A percentile compares a stretch with the other conserved stretches of the same genome.
phyloP scores from a whole-genome alignment of 2,797 vertebrate species.

The Lutjanus argentimaculatus region DNA sequence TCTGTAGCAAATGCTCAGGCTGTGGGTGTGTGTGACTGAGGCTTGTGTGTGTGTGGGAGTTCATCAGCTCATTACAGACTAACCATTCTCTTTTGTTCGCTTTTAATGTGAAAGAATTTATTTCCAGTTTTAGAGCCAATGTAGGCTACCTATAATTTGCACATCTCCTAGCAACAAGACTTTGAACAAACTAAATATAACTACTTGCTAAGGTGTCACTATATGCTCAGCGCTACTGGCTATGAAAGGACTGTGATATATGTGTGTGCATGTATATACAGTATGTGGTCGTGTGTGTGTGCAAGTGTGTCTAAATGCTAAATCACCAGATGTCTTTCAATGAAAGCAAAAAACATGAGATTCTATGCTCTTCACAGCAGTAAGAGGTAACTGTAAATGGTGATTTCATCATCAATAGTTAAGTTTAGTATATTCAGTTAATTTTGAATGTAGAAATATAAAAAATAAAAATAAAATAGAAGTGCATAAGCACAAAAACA shows the following conservation, averaged over 20 bases:
- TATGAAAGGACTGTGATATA: slow-evolving; percentile 17
- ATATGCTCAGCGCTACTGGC: slow-evolving; percentile 41
- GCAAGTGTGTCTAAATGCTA: not conserved
- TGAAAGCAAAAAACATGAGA: not conserved
- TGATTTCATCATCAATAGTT: too few species aligned
- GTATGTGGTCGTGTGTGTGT: not conserved
- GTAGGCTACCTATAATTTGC: slow-evolving; percentile 80
- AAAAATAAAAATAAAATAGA: too few species aligned
- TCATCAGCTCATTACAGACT: slow-evolving; percentile 70
- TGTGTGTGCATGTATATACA: not conserved
- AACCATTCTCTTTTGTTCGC: slow-evolving; percentile 70
- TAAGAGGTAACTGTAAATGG: not conserved
- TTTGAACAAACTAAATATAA: slow-evolving; percentile 86
- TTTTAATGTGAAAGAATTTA: slow-evolving; percentile 73
- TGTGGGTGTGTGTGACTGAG: slow-evolving; percentile 62
- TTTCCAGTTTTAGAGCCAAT: slow-evolving; percentile 73
- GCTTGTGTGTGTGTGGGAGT: slow-evolving; percentile 50
- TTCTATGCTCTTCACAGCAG: not conserved
- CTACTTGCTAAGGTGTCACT: slow-evolving; percentile 75
- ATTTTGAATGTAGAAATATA: too few species aligned
- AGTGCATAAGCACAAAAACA: too few species aligned
- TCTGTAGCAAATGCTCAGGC: slow-evolving; percentile 40
- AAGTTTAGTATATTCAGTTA: too few species aligned
- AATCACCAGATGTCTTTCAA: not conserved
- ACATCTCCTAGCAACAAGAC: slow-evolving; percentile 87